Evolutionary conservation across 2,113 vertebrate species (phyloP).

Genomic region (Herpetotheres cachinnans): DNA sequence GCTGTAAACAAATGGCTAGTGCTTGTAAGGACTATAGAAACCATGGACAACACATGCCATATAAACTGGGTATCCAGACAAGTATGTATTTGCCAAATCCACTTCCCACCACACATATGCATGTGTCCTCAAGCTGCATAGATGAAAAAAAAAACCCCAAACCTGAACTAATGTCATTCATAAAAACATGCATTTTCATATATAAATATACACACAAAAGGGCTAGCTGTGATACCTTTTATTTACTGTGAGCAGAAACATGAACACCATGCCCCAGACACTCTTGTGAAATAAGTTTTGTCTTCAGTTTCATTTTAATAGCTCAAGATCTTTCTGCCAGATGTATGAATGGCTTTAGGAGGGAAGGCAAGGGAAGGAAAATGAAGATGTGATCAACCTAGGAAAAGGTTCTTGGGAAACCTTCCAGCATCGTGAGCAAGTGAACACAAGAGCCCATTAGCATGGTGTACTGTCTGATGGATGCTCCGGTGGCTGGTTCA

Average conservation of each 20-base stretch:
- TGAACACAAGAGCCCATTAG: neutral
- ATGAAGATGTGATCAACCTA: conserved; percentile 40
- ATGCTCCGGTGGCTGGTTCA: neutral
- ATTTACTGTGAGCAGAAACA: neutral
- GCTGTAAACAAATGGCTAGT: neutral
- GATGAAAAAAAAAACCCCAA: neutral
- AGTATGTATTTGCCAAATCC: neutral
- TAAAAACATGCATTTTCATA: neutral
- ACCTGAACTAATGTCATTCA: neutral
- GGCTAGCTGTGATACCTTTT: neutral
- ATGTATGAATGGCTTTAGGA: conserved; percentile 1
- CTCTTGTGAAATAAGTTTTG: conserved; percentile 43
- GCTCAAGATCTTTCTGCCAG: conserved; percentile 43
- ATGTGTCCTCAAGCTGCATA: neutral
- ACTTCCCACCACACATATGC: neutral
- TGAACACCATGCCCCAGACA: neutral
- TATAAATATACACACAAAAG: neutral
- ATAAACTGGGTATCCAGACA: neutral
- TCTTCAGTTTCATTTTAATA: conserved; percentile 48
- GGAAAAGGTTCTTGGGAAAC: conserved; percentile 44
- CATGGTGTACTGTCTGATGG: neutral
- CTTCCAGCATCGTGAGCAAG: conserved; percentile 13
- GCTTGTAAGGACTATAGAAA: neutral
- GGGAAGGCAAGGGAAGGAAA: conserved; percentile 17
- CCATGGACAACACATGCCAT: neutral